Evolutionary conservation across 2,888 invertebrate genomes (phyloP).

Genomic region (Acleris cristana): DNA sequence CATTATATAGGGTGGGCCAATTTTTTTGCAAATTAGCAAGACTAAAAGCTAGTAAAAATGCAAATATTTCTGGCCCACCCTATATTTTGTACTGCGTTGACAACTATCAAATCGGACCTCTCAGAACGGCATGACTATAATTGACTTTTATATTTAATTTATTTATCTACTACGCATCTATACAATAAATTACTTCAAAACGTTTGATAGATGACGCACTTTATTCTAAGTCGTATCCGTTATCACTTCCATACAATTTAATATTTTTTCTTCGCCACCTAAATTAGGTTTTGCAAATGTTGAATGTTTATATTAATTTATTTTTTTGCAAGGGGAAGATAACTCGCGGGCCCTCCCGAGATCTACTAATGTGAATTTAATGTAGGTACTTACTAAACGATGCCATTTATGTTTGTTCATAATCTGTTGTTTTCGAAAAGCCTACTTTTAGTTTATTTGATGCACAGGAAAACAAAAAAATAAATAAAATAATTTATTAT

Average conservation of each 20-base stretch:
- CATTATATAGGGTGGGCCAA: too few relatives aligned
- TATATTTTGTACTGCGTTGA: too few relatives aligned
- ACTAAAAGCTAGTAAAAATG: too few relatives aligned
- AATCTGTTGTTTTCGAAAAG: constrained; percentile 54
- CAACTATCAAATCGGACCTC: too few relatives aligned
- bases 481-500: too few relatives aligned
- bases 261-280: constrained; percentile 61
- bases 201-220: constrained; percentile 13
- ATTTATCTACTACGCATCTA: too few relatives aligned
- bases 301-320: constrained; percentile 73
- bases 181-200: constrained; percentile 14
- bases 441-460: neutral
- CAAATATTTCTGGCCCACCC: too few relatives aligned
- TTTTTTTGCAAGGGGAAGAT: constrained; percentile 73
- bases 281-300: constrained; percentile 67
- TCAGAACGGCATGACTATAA: too few relatives aligned
- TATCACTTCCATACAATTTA: constrained; percentile 80
- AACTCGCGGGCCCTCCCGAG: constrained; percentile 68
- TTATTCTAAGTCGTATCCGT: constrained; percentile 37
- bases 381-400: constrained; percentile 71
- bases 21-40: too few relatives aligned
- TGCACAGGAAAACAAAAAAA: too few relatives aligned
- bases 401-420: constrained; percentile 69
- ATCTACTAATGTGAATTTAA: constrained; percentile 83
- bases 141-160: too few relatives aligned